Conservation (phyloP, 2,888 invertebrate species). For the Trachelus troglodyta region DNA sequence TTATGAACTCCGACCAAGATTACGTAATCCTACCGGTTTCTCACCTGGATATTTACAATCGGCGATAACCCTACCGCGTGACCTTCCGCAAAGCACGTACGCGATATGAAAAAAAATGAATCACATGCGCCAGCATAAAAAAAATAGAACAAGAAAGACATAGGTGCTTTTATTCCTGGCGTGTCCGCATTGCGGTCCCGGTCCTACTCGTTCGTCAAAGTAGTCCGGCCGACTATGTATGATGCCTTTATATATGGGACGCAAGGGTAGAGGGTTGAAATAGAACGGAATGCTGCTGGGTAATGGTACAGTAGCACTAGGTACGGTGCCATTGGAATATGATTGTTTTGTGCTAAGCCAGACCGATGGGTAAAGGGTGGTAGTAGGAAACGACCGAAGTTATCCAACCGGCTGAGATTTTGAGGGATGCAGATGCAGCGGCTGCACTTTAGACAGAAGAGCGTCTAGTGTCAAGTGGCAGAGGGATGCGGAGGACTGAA, state of each 20-base stretch:
- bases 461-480: constrained; percentile 55
- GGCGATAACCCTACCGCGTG: too few relatives aligned
- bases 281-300: not conserved
- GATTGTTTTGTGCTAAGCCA: not conserved
- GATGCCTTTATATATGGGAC: not conserved
- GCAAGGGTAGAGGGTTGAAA: not conserved
- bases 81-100: too few relatives aligned
- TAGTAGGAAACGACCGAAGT: not conserved
- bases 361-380: not conserved
- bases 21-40: constrained; percentile 40
- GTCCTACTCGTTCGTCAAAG: not conserved
- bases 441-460: constrained; percentile 48
- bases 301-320: not conserved
- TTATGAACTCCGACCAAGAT: constrained; percentile 49
- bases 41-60: not conserved
- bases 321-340: not conserved
- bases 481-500: constrained; percentile 23
- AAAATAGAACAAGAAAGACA: not conserved
- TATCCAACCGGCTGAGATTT: constrained; percentile 8
- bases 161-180: constrained; percentile 18
- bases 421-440: constrained; percentile 29
- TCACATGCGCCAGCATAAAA: not conserved
- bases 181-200: constrained; percentile 21
- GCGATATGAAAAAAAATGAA: not conserved
- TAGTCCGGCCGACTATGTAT: not conserved